Evolutionary conservation across 2,113 vertebrate species (phyloP), one percentile per base, ranked within the genome.

Genomic region (Spermophilus dauricus): DNA sequence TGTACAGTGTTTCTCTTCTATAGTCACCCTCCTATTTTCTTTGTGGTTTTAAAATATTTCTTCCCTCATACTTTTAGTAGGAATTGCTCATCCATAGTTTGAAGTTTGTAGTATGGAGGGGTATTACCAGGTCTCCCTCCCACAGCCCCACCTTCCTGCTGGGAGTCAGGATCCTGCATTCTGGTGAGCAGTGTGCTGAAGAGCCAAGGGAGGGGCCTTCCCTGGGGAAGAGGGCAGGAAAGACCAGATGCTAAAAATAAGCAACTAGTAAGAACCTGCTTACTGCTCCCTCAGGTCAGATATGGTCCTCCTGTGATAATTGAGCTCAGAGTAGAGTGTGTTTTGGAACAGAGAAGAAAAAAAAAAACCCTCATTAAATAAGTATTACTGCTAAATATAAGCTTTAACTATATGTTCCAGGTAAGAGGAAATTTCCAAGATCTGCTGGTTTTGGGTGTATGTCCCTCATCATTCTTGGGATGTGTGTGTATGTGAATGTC

Each of bases 221-320:
- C 96, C 69, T 65, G 24, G 89, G 93, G 89, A 93, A 28, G 22
- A 94, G 75, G 81, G 37, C 91, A 94, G 89, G 96, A 92, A 94
- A 92, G 81, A 86, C 89, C 69, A 70, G 65, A 61, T 75, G 72
- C 92, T 97, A 97, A 95, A 97, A 95, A 95, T 86, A 95, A 86
- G 48, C n/a, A 26, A 30, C 82, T 88, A 37, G 37, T 48, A 45
- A 73, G 94, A 95, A 73, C 91, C 63, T 95, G 91, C 93, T 39
- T n/a, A 16, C 91, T 63, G 77, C 73, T 77, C 37, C 63, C 83
- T 80, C 45, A 45, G 87, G 78, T 97, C 89, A 93, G 37, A 56
- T 18, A 0, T 2, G 45, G 69, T 32, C 80, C 89, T 96, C n/a
- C 76, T 61, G 6, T 85, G 93, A 88, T 91, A 37, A 20, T 18